Evolutionary conservation across 2,113 vertebrate genomes (phyloP).

Genomic region (Arizona elegans): DNA sequence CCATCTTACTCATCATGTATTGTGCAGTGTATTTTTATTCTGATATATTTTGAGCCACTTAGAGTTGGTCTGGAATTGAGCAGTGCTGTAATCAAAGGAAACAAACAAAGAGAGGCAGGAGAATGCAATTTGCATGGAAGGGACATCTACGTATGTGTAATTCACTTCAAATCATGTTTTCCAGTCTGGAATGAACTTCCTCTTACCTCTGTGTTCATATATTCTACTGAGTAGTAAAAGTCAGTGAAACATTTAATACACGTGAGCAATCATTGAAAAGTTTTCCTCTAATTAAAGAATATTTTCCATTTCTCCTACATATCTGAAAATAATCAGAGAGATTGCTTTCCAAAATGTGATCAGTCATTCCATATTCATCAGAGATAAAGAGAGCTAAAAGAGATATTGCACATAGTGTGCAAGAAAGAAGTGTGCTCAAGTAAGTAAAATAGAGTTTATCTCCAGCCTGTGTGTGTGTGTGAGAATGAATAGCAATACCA

Average conservation of each 20-base stretch:
- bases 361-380: background rate
- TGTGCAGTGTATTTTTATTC: background rate
- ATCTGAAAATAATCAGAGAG: background rate
- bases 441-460: background rate
- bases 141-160: background rate
- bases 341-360: background rate
- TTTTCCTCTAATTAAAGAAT: background rate
- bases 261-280: background rate
- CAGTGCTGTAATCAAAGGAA: background rate
- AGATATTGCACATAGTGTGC: background rate
- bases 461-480: background rate
- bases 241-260: background rate
- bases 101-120: background rate
- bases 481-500: no score
- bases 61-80: background rate
- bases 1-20: background rate
- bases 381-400: background rate
- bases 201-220: background rate
- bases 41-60: background rate
- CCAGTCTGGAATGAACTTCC: background rate
- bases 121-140: background rate
- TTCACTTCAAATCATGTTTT: background rate
- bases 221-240: background rate
- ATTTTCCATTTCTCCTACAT: background rate
- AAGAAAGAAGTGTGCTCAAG: background rate